Conservation (phyloP, 2,113 vertebrate genomes). For the Burhinus oedicnemus region DNA sequence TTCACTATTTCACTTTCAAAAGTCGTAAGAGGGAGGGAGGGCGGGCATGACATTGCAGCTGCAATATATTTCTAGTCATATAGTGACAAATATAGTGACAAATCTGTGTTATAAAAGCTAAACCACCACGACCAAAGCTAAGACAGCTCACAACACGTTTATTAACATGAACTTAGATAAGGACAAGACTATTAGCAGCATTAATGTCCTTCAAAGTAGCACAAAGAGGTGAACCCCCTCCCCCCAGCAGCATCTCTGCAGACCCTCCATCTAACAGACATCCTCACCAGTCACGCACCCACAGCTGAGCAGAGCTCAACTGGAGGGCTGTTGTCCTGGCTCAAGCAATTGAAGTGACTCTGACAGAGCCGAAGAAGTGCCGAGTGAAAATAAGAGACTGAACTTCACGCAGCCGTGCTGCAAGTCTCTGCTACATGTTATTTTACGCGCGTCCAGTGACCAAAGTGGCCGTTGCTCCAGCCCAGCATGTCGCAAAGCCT, state of each 20-base stretch:
- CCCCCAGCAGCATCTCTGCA: neutral
- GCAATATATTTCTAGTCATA: neutral
- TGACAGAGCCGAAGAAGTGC: neutral
- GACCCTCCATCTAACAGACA: neutral
- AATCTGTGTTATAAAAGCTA: neutral
- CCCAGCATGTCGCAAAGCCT: neutral
- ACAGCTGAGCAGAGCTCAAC: neutral
- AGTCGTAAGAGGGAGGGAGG: neutral
- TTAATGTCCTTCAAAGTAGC: neutral
- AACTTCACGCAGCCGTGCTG: neutral
- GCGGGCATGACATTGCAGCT: neutral
- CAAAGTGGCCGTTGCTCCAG: neutral
- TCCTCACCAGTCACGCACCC: rapidly evolving
- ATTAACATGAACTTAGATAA: neutral
- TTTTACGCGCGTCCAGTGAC: neutral
- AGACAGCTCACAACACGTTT: neutral
- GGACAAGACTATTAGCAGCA: neutral
- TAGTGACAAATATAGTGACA: too few relatives aligned
- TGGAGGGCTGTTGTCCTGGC: neutral
- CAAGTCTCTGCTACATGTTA: neutral
- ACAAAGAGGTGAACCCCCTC: neutral
- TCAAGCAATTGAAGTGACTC: neutral
- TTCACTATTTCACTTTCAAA: neutral
- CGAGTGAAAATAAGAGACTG: neutral
- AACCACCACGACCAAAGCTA: neutral